Evolutionary conservation across 1,140 invertebrate species (phyloP).

Genomic region (Drosophila rufa): DNA sequence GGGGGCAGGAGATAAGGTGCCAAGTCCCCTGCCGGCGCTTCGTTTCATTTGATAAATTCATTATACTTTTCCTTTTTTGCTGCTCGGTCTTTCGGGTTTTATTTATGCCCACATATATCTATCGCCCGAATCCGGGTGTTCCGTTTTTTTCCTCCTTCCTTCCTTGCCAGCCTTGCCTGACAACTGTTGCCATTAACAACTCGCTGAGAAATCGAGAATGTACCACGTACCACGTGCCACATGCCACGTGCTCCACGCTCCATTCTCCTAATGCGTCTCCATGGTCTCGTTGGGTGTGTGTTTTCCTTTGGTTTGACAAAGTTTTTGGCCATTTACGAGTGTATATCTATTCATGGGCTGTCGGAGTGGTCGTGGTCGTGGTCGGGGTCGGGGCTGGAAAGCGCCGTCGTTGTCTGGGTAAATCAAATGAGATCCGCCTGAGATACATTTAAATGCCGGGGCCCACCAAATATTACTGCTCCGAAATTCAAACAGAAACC

Average conservation of each 20-base stretch:
- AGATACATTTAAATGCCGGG: conserved; percentile 65
- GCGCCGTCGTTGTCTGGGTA: conserved; percentile 13
- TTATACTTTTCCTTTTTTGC: conserved; percentile 15
- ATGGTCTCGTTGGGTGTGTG: conserved; percentile 70
- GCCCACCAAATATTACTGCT: conserved; percentile 28
- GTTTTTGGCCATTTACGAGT: conserved; percentile 62
- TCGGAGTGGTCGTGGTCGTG: not conserved
- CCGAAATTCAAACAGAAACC: conserved; percentile 52
- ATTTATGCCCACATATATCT: conserved; percentile 58
- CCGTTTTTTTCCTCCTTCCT: not conserved
- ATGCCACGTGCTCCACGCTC: conserved; percentile 42
- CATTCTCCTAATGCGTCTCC: conserved; percentile 69
- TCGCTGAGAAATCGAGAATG: conserved; percentile 47
- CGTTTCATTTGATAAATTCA: conserved; percentile 44
- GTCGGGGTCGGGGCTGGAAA: not conserved
- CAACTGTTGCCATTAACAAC: conserved; percentile 83
- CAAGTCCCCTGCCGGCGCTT: conserved; percentile 26
- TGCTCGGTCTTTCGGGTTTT: conserved; percentile 34
- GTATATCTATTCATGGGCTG: conserved; percentile 45
- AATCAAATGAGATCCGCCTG: conserved; percentile 62
- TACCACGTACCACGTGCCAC: conserved; percentile 54
- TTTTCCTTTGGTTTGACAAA: conserved; percentile 61
- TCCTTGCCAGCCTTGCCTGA: conserved; percentile 44
- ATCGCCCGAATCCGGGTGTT: conserved; percentile 11
- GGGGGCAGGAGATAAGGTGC: conserved; percentile 37